Percentiles rank a stretch among this genome's conserved stretches.
These are phyloP conservation scores for Clitarchus hookeri DNA, from an alignment of 2,888 invertebrate genomes.

Conservation along the genomic window DNA sequence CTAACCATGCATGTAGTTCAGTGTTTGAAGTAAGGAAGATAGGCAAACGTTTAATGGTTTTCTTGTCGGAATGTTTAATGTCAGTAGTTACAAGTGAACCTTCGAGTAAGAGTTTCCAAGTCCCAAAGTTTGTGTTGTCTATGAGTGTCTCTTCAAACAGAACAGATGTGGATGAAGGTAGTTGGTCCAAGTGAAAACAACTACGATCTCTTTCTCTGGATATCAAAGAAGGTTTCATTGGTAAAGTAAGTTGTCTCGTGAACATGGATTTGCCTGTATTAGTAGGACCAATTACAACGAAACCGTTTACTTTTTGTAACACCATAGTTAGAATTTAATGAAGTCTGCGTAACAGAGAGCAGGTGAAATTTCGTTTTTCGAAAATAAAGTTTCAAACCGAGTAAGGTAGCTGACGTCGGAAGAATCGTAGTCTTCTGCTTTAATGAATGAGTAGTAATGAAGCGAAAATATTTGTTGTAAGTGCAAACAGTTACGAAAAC, in stretches of 20 bases:
- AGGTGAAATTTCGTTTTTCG: neutral
- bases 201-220: neutral
- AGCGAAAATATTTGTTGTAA: too few species aligned
- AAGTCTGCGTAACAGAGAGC: neutral
- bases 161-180: neutral
- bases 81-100: neutral
- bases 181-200: neutral
- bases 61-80: constrained; percentile 24
- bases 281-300: neutral
- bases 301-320: constrained; percentile 1
- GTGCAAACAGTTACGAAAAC: too few species aligned
- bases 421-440: too few species aligned
- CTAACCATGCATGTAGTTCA: neutral
- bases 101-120: constrained; percentile 18
- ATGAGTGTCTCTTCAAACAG: neutral
- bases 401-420: too few species aligned
- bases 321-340: neutral
- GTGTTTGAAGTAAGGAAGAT: neutral
- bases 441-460: too few species aligned
- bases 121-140: neutral
- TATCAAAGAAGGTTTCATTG: neutral
- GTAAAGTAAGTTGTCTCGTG: neutral
- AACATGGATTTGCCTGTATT: neutral
- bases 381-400: neutral
- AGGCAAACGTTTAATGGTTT: neutral